Percentiles rank a stretch among this genome's conserved stretches.
Evolutionary conservation across 1,140 invertebrate species (phyloP).

Genomic region (Euura lappo): DNA sequence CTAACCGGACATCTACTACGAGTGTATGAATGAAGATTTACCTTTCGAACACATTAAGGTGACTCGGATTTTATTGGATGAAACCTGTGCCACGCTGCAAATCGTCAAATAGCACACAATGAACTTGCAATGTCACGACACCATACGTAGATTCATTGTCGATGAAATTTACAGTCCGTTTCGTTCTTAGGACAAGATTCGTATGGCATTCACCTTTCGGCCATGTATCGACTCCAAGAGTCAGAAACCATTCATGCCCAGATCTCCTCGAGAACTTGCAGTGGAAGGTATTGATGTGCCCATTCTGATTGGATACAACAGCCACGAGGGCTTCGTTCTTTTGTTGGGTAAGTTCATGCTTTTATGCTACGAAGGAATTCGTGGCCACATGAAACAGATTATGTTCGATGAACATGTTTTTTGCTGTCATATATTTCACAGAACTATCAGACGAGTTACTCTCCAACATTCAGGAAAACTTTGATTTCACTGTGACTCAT

Average conservation of each 20-base stretch:
- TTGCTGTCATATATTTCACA: background rate
- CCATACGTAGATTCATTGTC: too few relatives aligned
- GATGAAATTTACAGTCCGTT: background rate
- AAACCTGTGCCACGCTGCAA: too few relatives aligned
- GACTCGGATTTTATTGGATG: too few relatives aligned
- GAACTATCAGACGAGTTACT: background rate
- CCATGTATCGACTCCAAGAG: slow-evolving; percentile 34
- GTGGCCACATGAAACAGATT: too few relatives aligned
- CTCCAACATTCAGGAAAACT: slow-evolving; percentile 17
- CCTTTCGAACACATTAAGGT: too few relatives aligned
- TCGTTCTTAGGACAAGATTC: background rate
- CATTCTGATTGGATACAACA: slow-evolving; percentile 64
- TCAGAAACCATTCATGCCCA: slow-evolving; percentile 41
- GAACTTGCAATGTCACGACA: too few relatives aligned
- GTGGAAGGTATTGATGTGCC: slow-evolving; percentile 62
- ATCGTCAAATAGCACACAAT: too few relatives aligned
- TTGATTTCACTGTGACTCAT: slow-evolving; percentile 6
- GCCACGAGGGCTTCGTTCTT: slow-evolving; percentile 53
- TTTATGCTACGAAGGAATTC: background rate
- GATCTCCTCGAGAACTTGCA: slow-evolving; percentile 35
- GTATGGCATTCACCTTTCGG: background rate
- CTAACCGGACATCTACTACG: too few relatives aligned
- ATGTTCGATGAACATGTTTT: background rate
- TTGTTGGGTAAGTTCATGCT: slow-evolving; percentile 40
- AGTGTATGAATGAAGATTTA: slow-evolving; percentile 34